These are phyloP conservation scores for Jaculus jaculus DNA, from an alignment of 2,113 vertebrate species.

Conservation along the genomic window DNA sequence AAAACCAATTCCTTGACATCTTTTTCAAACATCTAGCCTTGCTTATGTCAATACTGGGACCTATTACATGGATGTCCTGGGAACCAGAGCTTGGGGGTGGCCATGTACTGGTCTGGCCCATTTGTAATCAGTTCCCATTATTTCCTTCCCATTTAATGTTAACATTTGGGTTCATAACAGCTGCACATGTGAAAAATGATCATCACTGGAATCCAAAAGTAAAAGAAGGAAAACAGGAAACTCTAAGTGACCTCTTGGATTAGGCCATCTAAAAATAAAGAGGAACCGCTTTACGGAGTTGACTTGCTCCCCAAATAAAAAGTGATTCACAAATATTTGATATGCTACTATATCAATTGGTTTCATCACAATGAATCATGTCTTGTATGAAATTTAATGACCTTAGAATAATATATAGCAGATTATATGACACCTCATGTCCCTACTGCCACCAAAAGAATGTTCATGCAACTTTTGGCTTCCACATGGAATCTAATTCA, in stretches of 20 bases:
- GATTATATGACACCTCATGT: constrained; percentile 1
- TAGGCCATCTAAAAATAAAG: constrained; percentile 77
- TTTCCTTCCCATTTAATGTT: constrained; percentile 59
- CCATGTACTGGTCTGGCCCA: not conserved
- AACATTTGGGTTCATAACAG: constrained; percentile 57
- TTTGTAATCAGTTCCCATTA: not conserved
- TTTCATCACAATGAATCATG: constrained; percentile 54
- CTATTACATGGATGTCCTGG: not conserved
- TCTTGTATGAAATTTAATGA: constrained; percentile 40
- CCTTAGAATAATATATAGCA: not conserved
- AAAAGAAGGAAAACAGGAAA: constrained; percentile 79
- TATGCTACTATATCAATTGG: constrained; percentile 46
- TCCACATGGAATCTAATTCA: constrained; percentile 24
- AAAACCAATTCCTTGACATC: not conserved
- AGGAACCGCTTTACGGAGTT: constrained; percentile 42
- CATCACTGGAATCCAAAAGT: constrained; percentile 61
- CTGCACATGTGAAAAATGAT: constrained; percentile 71
- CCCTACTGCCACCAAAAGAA: not conserved
- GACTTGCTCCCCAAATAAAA: constrained; percentile 39
- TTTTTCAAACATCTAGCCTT: not conserved
- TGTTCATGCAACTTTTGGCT: not conserved
- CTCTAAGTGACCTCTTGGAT: constrained; percentile 61
- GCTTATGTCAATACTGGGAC: not conserved
- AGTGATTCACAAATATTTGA: constrained; percentile 59
- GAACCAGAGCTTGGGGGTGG: not conserved